Evolutionary conservation across 2,888 invertebrate species (phyloP).

Genomic region (Boloria euphrosyne): DNA sequence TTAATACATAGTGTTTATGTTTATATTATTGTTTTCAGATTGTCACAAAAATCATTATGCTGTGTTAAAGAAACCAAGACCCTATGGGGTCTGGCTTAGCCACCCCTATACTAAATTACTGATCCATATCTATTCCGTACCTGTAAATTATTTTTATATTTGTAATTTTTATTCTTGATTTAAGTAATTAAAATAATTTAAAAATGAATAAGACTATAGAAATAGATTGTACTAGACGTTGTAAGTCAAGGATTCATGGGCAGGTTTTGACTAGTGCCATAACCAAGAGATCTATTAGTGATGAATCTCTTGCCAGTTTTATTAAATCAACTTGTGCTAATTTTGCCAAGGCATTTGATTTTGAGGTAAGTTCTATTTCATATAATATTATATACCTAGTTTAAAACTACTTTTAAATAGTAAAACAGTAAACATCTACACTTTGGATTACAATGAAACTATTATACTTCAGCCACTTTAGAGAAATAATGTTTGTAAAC

Average conservation of each 20-base stretch:
- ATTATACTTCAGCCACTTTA: no score
- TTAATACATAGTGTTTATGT: neutral
- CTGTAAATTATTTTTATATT: slow-evolving; percentile 31
- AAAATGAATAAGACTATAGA: slow-evolving; percentile 73
- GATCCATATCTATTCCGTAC: slow-evolving; percentile 41
- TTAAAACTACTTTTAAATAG: no score
- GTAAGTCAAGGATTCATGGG: slow-evolving; percentile 82
- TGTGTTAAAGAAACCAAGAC: slow-evolving; percentile 60
- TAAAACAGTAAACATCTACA: no score
- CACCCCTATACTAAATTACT: slow-evolving; percentile 35
- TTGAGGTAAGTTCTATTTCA: slow-evolving; percentile 68
- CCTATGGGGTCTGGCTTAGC: slow-evolving; percentile 57
- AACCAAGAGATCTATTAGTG: slow-evolving; percentile 83
- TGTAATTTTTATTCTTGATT: neutral
- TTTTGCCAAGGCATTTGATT: slow-evolving; percentile 82
- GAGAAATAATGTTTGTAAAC: no score
- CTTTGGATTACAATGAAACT: no score
- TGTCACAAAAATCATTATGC: slow-evolving; percentile 60
- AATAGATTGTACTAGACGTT: slow-evolving; percentile 83
- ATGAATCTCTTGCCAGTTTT: slow-evolving; percentile 82
- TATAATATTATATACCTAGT: neutral
- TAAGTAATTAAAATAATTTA: slow-evolving; percentile 5
- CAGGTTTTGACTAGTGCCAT: slow-evolving; percentile 84
- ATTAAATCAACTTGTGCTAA: slow-evolving; percentile 84
- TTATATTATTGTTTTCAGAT: slow-evolving; percentile 64